Conservation (phyloP, 2,888 invertebrate genomes). For the Spodoptera picta region DNA sequence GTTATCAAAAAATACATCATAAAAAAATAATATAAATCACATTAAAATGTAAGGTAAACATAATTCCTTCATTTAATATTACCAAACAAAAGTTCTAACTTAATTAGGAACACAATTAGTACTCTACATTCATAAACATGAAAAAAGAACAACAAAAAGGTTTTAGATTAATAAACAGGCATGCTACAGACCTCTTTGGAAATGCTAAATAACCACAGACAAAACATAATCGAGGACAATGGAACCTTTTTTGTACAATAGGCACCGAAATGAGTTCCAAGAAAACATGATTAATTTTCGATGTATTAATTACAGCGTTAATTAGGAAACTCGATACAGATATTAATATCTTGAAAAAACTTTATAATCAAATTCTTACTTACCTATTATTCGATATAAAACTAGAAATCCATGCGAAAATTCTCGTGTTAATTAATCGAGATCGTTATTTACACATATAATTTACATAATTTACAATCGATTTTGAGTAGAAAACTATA, state of each 20-base stretch:
- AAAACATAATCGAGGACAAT: slow-evolving; percentile 5
- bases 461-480: slow-evolving; percentile 23
- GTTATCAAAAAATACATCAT: neutral
- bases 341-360: slow-evolving; percentile 12
- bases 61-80: slow-evolving; percentile 2
- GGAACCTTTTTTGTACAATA: slow-evolving; percentile 2
- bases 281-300: slow-evolving; percentile 24
- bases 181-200: neutral
- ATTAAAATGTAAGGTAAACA: neutral
- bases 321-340: slow-evolving; percentile 13
- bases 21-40: neutral
- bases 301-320: slow-evolving; percentile 31
- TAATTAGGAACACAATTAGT: too few relatives aligned
- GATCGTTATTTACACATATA: slow-evolving; percentile 10
- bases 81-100: slow-evolving; percentile 1
- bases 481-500: slow-evolving; percentile 35
- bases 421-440: slow-evolving; percentile 17
- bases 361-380: slow-evolving; percentile 14
- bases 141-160: neutral
- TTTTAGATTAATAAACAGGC: neutral
- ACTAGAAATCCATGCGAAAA: slow-evolving; percentile 19
- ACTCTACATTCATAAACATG: too few relatives aligned
- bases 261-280: slow-evolving; percentile 1
- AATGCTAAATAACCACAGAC: neutral
- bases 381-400: slow-evolving; percentile 33